Evolutionary conservation across 2,888 invertebrate species (phyloP).

Genomic region (Acronicta alni): DNA sequence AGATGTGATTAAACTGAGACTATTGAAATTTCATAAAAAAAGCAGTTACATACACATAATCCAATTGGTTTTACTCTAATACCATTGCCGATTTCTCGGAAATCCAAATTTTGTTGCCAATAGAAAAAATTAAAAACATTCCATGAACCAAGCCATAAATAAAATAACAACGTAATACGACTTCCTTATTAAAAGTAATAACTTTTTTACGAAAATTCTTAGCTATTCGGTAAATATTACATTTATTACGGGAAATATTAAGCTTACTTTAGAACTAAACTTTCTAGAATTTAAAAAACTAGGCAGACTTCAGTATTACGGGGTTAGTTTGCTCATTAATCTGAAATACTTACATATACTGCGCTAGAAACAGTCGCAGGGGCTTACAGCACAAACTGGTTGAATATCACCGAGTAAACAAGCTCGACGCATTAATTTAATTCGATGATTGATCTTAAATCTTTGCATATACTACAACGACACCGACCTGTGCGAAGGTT

Average conservation of each 20-base stretch:
- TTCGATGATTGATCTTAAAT: conserved; percentile 59
- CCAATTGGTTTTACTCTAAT: conserved; percentile 1
- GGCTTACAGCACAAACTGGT: conserved; percentile 10
- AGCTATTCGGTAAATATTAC: neutral
- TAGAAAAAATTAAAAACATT: conserved; percentile 2
- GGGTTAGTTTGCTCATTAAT: neutral
- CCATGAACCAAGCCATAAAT: conserved; percentile 4
- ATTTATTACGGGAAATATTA: neutral
- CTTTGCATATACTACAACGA: conserved; percentile 66
- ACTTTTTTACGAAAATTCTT: conserved; percentile 18
- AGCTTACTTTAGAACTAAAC: neutral
- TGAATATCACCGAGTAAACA: conserved; percentile 13
- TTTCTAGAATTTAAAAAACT: too few relatives aligned
- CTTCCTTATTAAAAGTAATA: conserved; percentile 26
- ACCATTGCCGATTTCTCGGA: neutral
- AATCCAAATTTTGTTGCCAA: neutral
- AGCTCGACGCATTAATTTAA: conserved; percentile 4
- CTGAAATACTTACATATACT: conserved; percentile 15
- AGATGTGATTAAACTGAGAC: neutral
- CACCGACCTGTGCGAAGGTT: conserved; percentile 81
- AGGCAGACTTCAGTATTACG: too few relatives aligned
- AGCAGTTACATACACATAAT: neutral
- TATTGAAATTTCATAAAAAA: neutral
- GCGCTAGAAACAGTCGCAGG: conserved; percentile 15
- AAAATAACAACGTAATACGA: conserved; percentile 12